Conservation (phyloP, 1,140 invertebrate species). For the Magallana gigas region DNA sequence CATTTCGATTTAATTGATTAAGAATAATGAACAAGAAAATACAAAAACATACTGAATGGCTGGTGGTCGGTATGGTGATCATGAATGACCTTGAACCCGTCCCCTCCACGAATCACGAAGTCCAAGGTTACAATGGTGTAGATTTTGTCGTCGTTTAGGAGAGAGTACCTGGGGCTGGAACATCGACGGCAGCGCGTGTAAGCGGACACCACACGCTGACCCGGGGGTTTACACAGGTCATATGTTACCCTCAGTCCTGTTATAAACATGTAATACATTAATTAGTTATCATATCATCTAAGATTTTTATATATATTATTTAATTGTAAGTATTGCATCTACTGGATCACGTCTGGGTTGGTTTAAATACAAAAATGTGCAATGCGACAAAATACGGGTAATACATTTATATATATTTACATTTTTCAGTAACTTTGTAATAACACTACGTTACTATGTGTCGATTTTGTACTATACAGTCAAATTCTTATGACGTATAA, state of each 20-base stretch:
- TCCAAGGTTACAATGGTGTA: slow-evolving; percentile 84
- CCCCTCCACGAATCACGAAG: slow-evolving; percentile 85
- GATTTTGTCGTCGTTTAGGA: slow-evolving; percentile 73
- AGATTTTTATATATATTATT: not conserved
- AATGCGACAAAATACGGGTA: too few relatives aligned
- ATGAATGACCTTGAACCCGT: slow-evolving; percentile 81
- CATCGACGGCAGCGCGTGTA: slow-evolving; percentile 84
- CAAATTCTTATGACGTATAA: too few relatives aligned
- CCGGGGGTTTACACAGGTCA: slow-evolving; percentile 81
- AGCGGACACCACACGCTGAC: slow-evolving; percentile 82
- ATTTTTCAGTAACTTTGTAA: too few relatives aligned
- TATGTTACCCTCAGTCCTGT: slow-evolving; percentile 81
- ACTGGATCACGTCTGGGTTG: too few relatives aligned
- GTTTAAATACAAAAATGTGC: too few relatives aligned
- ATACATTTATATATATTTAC: not conserved
- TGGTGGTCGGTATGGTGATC: slow-evolving; percentile 53
- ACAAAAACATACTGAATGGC: not conserved
- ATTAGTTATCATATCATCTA: too few relatives aligned
- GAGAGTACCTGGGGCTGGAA: slow-evolving; percentile 83
- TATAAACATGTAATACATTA: not conserved
- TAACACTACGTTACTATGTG: too few relatives aligned
- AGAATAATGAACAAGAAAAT: not conserved
- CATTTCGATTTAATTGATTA: too few relatives aligned
- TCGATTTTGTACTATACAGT: too few relatives aligned
- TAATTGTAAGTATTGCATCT: too few relatives aligned